Evolutionary conservation across 2,888 invertebrate species (phyloP), one percentile per base, ranked within the genome.

Genomic region (Lasioglossum morio): DNA sequence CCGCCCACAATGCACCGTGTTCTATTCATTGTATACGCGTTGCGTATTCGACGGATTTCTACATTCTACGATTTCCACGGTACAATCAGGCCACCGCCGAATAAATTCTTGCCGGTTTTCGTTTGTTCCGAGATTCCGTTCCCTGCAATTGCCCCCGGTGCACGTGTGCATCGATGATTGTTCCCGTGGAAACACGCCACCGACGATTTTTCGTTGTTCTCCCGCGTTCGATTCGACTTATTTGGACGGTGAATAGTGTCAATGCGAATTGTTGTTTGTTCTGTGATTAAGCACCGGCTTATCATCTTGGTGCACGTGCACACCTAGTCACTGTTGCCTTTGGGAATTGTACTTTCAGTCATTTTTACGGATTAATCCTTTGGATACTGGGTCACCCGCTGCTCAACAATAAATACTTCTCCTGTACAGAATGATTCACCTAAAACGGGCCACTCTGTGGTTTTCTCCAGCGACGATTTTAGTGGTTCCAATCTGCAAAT

Each of bases 1-100:
- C 77, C 87, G 88, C 90, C 88, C 82, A 86, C 88, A 78, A 72
- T 90, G 53, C 74, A 4, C 48, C 23, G 72, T 85, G 72, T 85
- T 82, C 69, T 76, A 72, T 81, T 70, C 77, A 72, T 79, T 79
- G 80, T 81, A 79, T 81, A 79, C 72, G 63, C 72, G 73, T 81
- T 79, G 82, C 80, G 53, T 85, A 72, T 75, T 57, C 79, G 69
- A 74, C 74, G 75, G 86, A 87, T 86, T 86, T 87, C 79, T 78
- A 66, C 77, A 63, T 76, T 86, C 63, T 66, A 30, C 43, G 80
- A 77, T 81, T 81, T 70, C 73, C 23, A 34, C 70, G 72, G 16
- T 57, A 30, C 60, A 72, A 70, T 40, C 48, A 60, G 19, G 46
- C 30, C 86, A 34, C 46, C 23, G 72, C 40, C 40, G 53, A 74